phyloP scores from a whole-genome alignment of 2,113 vertebrate species.

The Sitta europaea region DNA sequence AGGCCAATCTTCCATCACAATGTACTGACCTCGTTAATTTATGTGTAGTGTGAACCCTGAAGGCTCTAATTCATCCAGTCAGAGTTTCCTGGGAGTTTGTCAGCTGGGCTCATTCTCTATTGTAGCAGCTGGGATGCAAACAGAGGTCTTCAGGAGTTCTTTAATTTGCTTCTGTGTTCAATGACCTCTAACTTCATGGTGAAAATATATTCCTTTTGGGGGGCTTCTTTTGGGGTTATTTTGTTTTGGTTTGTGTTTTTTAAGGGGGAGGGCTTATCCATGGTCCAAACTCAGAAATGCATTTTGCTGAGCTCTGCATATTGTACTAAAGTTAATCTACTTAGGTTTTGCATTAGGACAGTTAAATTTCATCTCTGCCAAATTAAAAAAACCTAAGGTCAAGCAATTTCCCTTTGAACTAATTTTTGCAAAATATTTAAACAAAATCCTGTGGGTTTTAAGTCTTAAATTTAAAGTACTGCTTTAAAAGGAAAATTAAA shows the following conservation, averaged over 20 bases:
- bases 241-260: background rate
- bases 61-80: background rate
- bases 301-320: background rate
- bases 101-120: background rate
- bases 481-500: background rate
- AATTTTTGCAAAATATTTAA: background rate
- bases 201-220: background rate
- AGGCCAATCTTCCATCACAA: background rate
- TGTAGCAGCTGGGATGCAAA: background rate
- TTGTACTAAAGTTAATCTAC: background rate
- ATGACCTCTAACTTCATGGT: background rate
- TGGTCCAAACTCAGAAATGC: background rate
- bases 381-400: background rate
- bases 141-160: background rate
- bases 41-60: background rate
- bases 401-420: background rate
- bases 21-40: background rate
- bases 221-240: background rate
- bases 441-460: background rate
- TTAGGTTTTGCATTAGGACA: background rate
- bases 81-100: background rate
- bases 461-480: background rate
- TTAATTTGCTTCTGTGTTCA: background rate
- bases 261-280: rapidly evolving
- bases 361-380: background rate